phyloP scores from a whole-genome alignment of 2,113 vertebrate genomes.

The Dicaeum eximium region DNA sequence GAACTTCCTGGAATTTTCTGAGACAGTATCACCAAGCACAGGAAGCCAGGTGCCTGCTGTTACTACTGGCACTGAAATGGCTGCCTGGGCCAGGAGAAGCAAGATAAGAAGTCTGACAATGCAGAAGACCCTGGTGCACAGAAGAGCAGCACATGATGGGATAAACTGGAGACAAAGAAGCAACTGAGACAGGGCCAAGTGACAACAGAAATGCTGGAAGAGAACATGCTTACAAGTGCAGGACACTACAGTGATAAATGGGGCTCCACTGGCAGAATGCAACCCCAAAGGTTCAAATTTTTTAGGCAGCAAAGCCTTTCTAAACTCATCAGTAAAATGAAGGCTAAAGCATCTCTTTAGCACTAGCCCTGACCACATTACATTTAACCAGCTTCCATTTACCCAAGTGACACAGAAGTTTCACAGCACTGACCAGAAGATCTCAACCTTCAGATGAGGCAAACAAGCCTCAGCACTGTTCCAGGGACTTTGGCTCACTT shows the following conservation, averaged over 20 bases:
- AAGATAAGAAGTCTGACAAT: not conserved
- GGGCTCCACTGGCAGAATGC: not conserved
- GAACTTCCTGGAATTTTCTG: not conserved
- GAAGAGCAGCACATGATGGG: not conserved
- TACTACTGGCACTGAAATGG: not conserved
- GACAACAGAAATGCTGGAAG: not conserved
- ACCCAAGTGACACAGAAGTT: not conserved
- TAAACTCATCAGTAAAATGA: not conserved
- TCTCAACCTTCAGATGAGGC: not conserved
- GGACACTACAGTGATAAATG: not conserved
- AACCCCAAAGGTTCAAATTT: not conserved
- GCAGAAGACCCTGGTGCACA: fast-evolving
- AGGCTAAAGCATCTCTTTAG: not conserved
- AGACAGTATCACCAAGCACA: not conserved
- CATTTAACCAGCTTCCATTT: not conserved
- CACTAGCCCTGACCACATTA: not conserved
- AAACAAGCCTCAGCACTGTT: fast-evolving
- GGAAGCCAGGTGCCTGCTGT: not conserved
- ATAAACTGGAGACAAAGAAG: not conserved
- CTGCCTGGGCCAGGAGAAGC: not conserved
- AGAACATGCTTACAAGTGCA: not conserved
- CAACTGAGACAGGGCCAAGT: not conserved
- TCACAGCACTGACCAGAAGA: not conserved
- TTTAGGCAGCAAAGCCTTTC: not conserved
- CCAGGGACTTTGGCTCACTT: not conserved